Conservation (phyloP, 2,797 vertebrate species). For the Amblyraja radiata region DNA sequence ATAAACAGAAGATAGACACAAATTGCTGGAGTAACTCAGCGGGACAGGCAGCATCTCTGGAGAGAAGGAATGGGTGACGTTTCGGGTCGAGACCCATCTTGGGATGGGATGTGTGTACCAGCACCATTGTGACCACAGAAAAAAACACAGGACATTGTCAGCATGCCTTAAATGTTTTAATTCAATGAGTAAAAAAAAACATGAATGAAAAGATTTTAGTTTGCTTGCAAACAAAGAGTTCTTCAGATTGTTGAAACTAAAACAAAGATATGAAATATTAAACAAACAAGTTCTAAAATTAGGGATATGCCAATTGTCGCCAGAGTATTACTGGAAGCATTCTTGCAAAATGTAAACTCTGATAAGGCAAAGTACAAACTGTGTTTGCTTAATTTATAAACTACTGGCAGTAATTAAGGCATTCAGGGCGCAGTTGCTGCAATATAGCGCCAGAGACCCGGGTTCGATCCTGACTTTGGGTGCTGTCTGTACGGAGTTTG, state of each 20-base stretch:
- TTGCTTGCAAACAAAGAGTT: neutral
- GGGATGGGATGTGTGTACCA: too few species aligned
- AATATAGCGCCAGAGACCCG: too few species aligned
- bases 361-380: neutral
- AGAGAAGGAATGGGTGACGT: too few species aligned
- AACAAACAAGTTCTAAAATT: neutral
- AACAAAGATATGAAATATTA: slow-evolving; percentile 2
- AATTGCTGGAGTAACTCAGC: too few species aligned
- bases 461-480: too few species aligned
- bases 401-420: neutral
- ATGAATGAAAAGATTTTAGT: neutral
- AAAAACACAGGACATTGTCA: too few species aligned
- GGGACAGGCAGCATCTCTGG: too few species aligned
- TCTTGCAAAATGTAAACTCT: neutral
- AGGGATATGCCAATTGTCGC: neutral
- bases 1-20: too few species aligned
- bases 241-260: neutral
- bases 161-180: neutral
- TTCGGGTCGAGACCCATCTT: too few species aligned
- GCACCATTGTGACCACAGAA: too few species aligned
- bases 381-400: neutral
- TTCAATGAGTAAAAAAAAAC: neutral
- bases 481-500: too few species aligned
- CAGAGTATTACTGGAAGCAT: neutral
- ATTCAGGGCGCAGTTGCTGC: too few species aligned